A percentile compares a stretch with the other conserved stretches of the same genome.
phyloP scores from a whole-genome alignment of 1,140 invertebrate genomes.

The Pseudobourletiella spinata region DNA sequence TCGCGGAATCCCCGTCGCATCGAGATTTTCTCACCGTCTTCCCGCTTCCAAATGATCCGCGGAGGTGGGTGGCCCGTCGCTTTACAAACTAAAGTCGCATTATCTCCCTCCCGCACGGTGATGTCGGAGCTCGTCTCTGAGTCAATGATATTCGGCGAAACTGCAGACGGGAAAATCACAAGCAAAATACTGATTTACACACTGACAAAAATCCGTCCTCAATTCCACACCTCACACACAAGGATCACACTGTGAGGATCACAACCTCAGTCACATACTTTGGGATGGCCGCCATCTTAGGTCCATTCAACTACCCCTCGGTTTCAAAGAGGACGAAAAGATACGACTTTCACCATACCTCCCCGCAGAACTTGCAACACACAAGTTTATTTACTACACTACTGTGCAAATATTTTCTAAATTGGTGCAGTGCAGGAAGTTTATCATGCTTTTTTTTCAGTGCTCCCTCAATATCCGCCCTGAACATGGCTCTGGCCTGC shows the following conservation, averaged over 20 bases:
- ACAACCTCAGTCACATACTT: neutral
- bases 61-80: conserved; percentile 45
- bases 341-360: too few species aligned
- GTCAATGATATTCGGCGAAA: conserved; percentile 64
- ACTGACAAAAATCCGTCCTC: neutral
- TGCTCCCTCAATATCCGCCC: too few species aligned
- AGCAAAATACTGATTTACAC: too few species aligned
- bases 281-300: too few species aligned
- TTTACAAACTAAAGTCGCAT: conserved; percentile 67
- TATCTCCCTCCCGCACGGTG: conserved; percentile 65
- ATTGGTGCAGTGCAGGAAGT: too few species aligned
- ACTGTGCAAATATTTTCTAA: too few species aligned
- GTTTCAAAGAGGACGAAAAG: too few species aligned
- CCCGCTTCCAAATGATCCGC: conserved; percentile 44
- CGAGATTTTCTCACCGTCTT: conserved; percentile 48
- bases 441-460: too few species aligned
- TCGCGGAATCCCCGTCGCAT: conserved; percentile 52
- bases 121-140: conserved; percentile 66
- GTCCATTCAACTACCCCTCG: too few species aligned
- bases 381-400: too few species aligned
- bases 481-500: too few species aligned
- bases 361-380: too few species aligned
- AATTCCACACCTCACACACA: neutral
- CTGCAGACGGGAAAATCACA: conserved; percentile 46
- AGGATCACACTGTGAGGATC: neutral